Evolutionary conservation across 2,888 invertebrate genomes (phyloP), one percentile per base, ranked within the genome.

Genomic region (Globia sparganii): DNA sequence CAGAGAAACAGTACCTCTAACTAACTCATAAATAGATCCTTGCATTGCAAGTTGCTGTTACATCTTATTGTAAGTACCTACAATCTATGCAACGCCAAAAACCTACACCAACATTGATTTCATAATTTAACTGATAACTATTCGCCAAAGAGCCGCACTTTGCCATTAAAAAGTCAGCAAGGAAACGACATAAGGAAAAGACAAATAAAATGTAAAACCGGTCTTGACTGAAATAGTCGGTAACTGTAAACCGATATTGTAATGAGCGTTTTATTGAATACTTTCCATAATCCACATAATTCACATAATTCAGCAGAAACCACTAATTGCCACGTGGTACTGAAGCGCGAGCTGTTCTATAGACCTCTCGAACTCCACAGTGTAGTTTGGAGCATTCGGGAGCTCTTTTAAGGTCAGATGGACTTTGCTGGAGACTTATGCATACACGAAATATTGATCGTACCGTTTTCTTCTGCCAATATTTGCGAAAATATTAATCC

Each of bases 281-380:
- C 5, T 64, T 49, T 28, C n/a, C n/a, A 40, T 31, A 37, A 15
- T 64, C 25, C 5, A 53, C 31, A n/a, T 70, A 2, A 40, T 11
- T 43, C 11, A 6, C n/a, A n/a, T n/a, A n/a, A n/a, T n/a, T n/a
- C n/a, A n/a, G 28, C 15, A 49, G 18, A 11, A 28, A 34, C 18
- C n/a, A 40, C 65, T 76, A 76, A 73, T 81, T 74, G 67, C 68
- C 81, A 65, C 40, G 59, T 64, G 64, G 34, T 74, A 69, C 67
- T 77, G 31, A 64, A 81, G 28, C 53, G 72, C 37, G 40, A 25
- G 28, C 43, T 58, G 28, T 43, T 62, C 58, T 37, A 4, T n/a
- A 67, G 40, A 49, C 34, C 37, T 65, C 64, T 72, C 43, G 1
- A 80, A 49, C 37, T 43, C n/a, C 62, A 40, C 37, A 49, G 31